These are phyloP conservation scores for Drosophila vallismaia DNA, from an alignment of 2,888 invertebrate genomes.

Conservation along the genomic window DNA sequence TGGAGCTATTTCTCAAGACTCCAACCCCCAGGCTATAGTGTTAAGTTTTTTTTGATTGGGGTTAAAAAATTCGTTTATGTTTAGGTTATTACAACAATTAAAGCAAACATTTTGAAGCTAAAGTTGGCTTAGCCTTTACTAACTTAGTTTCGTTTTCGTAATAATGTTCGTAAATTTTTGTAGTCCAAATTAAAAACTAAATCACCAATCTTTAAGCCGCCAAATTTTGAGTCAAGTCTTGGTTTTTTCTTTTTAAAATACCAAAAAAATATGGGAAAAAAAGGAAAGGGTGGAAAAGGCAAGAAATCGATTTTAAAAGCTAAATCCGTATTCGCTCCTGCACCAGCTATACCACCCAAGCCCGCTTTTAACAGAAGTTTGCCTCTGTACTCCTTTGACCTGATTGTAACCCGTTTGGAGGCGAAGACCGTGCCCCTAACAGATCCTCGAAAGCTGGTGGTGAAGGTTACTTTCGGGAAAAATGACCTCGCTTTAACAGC, in stretches of 20 bases:
- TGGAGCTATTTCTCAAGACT: conserved; percentile 10
- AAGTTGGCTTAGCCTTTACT: not conserved
- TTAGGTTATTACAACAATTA: too few relatives aligned
- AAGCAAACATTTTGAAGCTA: not conserved
- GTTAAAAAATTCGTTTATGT: not conserved
- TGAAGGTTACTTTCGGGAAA: conserved; percentile 9
- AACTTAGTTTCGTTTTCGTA: not conserved
- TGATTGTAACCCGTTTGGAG: conserved; percentile 13
- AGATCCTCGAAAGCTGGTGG: conserved; percentile 21
- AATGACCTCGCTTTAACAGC: conserved; percentile 5
- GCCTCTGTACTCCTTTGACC: conserved; percentile 25
- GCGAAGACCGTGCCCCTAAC: conserved; percentile 1
- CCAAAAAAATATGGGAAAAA: conserved; percentile 7
- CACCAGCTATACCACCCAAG: not conserved
- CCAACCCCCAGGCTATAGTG: conserved; percentile 8
- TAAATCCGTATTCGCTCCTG: not conserved
- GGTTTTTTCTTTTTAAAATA: not conserved
- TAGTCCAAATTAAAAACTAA: not conserved
- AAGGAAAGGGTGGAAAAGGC: conserved; percentile 8
- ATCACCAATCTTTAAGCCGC: not conserved
- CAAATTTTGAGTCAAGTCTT: not conserved
- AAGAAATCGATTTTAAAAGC: not conserved
- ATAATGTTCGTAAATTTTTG: not conserved
- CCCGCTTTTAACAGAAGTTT: conserved; percentile 5
- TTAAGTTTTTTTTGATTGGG: conserved; percentile 27